Base-by-base conservation (phyloP, 2,888 invertebrate genomes). In the Drosophila siamana region DNA sequence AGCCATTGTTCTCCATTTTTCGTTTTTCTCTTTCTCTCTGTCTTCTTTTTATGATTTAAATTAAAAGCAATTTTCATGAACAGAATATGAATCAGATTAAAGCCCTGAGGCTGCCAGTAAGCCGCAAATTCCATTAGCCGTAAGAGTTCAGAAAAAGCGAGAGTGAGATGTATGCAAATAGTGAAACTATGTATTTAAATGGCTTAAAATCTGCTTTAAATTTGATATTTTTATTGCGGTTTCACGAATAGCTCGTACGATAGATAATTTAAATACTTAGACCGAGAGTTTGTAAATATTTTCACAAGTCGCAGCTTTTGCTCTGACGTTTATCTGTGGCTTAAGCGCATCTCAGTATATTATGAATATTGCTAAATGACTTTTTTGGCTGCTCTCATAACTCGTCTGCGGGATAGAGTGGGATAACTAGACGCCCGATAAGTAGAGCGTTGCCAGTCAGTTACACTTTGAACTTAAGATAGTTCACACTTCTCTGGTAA, bases 131-230 rank as follows among this genome's bases (percentile, higher is more conserved):
- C 50, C 66, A 70, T 54, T 59, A 46, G 43, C 13, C 40, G 0
- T 8, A 30, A n/a, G n/a, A 9, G 24, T 38, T 38, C 36, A 33
- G 15, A 1, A 13, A 38, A 13, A 15, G 15, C 13, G 7, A 6
- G 15, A 36, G 13, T 13, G n/a, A 22, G 38, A 16, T 9, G 9
- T 9, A 13, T 15, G 4, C 3, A 13, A 44, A 9, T 30, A n/a
- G 30, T 48, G 3, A 15, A 78, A 64, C 69, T 65, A 44, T 59
- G 15, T 41, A 56, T 65, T 66, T 47, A 46, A 64, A 74, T 71
- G 55, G 52, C 40, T 60, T 41, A 13, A 40, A 6, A 47, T 33
- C 13, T 6, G 22, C 19, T 55, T 61, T 75, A 62, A 79, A 79
- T 62, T 60, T 62, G 55, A 57, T 51, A 33, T 56, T 61, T 56